These are phyloP conservation scores for Hippocampus abdominalis DNA, from an alignment of 2,113 vertebrate species.

Conservation along the genomic window DNA sequence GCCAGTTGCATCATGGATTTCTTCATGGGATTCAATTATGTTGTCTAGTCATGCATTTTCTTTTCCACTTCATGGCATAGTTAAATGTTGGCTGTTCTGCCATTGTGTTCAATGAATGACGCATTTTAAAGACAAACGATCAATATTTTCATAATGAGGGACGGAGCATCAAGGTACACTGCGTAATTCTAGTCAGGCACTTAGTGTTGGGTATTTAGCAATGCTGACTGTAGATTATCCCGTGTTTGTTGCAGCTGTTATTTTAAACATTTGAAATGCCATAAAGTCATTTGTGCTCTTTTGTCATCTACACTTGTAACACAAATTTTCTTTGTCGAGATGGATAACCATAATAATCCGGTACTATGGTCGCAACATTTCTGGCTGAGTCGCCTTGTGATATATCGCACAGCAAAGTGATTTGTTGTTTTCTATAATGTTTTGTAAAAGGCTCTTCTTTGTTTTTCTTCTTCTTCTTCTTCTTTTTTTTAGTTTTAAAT, in stretches of 20 bases:
- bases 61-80: no score
- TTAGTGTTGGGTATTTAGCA: not conserved
- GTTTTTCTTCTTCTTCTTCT: not conserved
- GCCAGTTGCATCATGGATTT: no score
- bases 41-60: no score
- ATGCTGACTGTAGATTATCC: not conserved
- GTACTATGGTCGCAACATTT: not conserved
- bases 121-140: no score
- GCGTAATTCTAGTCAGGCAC: not conserved
- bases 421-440: not conserved
- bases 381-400: not conserved
- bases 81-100: no score
- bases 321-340: not conserved
- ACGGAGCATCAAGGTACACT: no score
- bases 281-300: not conserved
- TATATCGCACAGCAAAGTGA: not conserved
- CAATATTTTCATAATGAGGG: not conserved
- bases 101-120: no score
- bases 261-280: not conserved
- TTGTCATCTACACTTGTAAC: not conserved
- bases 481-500: not conserved
- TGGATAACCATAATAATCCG: slow-evolving; percentile 8
- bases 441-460: not conserved
- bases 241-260: not conserved
- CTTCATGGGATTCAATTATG: no score